These are phyloP conservation scores for Drosophila equinoxialis DNA, from an alignment of 1,140 invertebrate genomes.

Conservation along the genomic window DNA sequence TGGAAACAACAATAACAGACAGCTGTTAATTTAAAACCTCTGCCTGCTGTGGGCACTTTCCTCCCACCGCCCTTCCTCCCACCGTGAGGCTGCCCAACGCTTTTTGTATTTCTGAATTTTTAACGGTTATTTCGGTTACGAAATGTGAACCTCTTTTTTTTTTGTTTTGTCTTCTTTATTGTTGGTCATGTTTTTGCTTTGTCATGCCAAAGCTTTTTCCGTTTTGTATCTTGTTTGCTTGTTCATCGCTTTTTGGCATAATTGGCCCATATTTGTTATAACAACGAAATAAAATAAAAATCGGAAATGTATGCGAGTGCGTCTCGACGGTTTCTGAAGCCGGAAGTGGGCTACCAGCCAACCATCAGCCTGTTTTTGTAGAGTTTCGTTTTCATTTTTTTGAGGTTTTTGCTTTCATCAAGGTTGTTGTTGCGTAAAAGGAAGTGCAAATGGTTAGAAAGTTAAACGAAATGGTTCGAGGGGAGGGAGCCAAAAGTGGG, in stretches of 20 bases:
- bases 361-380: conserved; percentile 39
- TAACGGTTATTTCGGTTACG: conserved; percentile 77
- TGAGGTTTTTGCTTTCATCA: conserved; percentile 55
- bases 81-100: not conserved
- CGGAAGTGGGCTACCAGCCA: conserved; percentile 63
- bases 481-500: not conserved
- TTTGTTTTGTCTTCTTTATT: conserved; percentile 27
- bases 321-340: conserved; percentile 44
- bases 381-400: conserved; percentile 62
- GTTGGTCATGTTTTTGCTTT: conserved; percentile 50
- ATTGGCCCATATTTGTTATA: conserved; percentile 76
- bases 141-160: conserved; percentile 56
- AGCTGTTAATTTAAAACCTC: conserved; percentile 59
- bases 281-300: conserved; percentile 49
- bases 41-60: not conserved
- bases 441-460: conserved; percentile 80
- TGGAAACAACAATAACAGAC: conserved; percentile 38
- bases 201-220: conserved; percentile 54
- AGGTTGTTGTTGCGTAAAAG: conserved; percentile 80
- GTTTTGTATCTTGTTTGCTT: conserved; percentile 40
- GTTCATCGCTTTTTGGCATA: conserved; percentile 58
- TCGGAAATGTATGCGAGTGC: conserved; percentile 64
- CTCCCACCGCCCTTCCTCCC: not conserved
- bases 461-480: conserved; percentile 39
- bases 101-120: conserved; percentile 55